These are phyloP conservation scores for Drosophila paranaensis DNA, from an alignment of 2,888 invertebrate species.

Conservation along the genomic window DNA sequence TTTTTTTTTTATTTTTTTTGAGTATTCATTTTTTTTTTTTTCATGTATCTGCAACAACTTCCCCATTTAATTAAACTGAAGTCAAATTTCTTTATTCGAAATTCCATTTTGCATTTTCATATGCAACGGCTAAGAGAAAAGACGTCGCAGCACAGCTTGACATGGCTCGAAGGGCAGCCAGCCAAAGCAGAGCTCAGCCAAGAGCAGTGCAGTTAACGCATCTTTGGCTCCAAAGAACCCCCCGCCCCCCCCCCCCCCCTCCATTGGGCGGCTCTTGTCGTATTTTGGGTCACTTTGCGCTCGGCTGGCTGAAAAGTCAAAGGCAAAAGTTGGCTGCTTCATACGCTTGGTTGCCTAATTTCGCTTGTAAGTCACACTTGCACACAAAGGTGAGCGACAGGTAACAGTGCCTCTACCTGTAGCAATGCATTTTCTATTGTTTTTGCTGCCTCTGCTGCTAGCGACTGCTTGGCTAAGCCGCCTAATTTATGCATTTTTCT, in stretches of 20 bases:
- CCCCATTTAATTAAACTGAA: neutral
- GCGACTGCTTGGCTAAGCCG: constrained; percentile 5
- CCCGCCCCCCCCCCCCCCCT: neutral
- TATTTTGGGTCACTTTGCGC: constrained; percentile 57
- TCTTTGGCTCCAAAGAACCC: constrained; percentile 5
- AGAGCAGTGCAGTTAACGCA: constrained; percentile 50
- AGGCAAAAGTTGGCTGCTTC: constrained; percentile 41
- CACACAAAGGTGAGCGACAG: neutral
- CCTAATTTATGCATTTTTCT: constrained; percentile 63
- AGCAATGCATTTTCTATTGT: constrained; percentile 40
- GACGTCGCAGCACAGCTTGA: constrained; percentile 1
- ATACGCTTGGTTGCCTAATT: constrained; percentile 70
- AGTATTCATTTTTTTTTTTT: too few species aligned
- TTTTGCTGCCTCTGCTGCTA: neutral
- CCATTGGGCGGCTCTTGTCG: neutral
- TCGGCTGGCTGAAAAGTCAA: constrained; percentile 50
- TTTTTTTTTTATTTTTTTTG: too few species aligned
- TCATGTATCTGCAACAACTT: neutral
- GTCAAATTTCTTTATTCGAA: neutral
- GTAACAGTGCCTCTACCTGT: constrained; percentile 2
- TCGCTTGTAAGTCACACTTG: constrained; percentile 69
- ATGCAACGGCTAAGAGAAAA: neutral
- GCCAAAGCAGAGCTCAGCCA: constrained; percentile 19
- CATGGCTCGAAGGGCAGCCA: constrained; percentile 27
- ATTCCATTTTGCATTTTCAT: constrained; percentile 1